Base-by-base conservation (phyloP, 2,888 invertebrate genomes). In the Lycaena phlaeas region DNA sequence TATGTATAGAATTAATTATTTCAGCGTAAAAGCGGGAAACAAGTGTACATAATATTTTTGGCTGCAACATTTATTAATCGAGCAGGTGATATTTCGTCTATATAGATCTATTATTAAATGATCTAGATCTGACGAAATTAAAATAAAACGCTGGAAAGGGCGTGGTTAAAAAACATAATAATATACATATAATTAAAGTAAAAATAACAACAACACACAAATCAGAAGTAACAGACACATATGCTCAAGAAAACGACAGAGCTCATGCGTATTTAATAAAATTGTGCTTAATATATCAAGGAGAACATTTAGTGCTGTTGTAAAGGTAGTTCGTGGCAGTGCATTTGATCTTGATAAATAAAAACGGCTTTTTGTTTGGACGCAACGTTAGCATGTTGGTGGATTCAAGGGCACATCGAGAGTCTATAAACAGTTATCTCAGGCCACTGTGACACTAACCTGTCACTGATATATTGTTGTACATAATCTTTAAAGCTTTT, bases 401-500 rank as follows among this genome's bases (percentile, higher is more conserved):
- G 46, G 37, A 54, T n/a, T n/a, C 43, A 52, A 68, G 71, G 68
- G 66, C 64, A 79, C 78, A 78, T 68, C 68, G 66, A 78, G 54
- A 61, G 52, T 64, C 61, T 67, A 67, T 49, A 54, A 34, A 68
- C 68, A 71, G 59, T 62, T 65, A 68, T 53, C 59, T 63, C 64
- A 68, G 68, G 71, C 73, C 67, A 56, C 59, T 53, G 78, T 79
- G 81, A 79, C 79, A 84, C 84, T 84, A 81, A 84, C 84, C 84
- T 84, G 82, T 73, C 81, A 78, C 82, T 54, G 81, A 70, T 57
- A 72, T 79, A 77, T 79, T 81, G 71, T 69, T 67, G 77, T 74
- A 72, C 57, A 77, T 71, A 65, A 74, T 68, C 71, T 76, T 82
- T 78, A 81, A 68, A 42, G 72, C 89, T 77, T 91, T 90, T 42